phyloP scores from a whole-genome alignment of 2,797 vertebrate species.

The Cichlasoma orientale region DNA sequence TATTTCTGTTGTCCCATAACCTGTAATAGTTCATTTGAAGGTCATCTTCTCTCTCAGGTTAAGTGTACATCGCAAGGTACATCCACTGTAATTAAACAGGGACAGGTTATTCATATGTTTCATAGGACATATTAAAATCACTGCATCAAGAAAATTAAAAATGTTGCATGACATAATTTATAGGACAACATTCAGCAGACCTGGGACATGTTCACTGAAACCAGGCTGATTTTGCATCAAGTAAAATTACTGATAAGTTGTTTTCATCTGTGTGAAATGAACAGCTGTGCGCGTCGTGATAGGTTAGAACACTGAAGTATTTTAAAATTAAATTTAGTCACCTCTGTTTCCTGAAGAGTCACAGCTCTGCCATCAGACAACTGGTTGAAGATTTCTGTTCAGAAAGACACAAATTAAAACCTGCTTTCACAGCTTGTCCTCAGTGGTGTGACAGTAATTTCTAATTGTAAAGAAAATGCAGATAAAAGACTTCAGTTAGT shows the following conservation, averaged over 20 bases:
- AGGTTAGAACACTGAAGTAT: not conserved
- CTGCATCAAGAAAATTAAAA: not conserved
- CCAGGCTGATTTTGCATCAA: too few species aligned
- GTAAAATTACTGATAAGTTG: too few species aligned
- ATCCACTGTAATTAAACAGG: slow-evolving; percentile 73
- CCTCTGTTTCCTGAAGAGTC: slow-evolving; percentile 61
- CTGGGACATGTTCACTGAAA: not conserved
- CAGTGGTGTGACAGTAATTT: not conserved
- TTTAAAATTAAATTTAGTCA: slow-evolving; percentile 18
- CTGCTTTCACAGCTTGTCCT: not conserved
- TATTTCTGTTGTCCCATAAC: not conserved
- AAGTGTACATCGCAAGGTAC: slow-evolving; percentile 75
- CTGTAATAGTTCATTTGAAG: not conserved
- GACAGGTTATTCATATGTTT: not conserved
- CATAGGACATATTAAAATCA: not conserved
- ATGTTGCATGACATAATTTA: not conserved
- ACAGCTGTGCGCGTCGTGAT: too few species aligned
- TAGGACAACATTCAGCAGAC: too few species aligned
- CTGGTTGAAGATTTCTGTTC: slow-evolving; percentile 70
- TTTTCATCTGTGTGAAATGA: too few species aligned
- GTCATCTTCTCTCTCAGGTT: slow-evolving; percentile 14
- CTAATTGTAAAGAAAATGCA: not conserved
- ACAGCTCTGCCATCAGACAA: slow-evolving; percentile 48
- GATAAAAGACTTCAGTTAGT: not conserved
- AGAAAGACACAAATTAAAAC: not conserved